A percentile compares a stretch with the other conserved stretches of the same genome.
Evolutionary conservation across 2,888 invertebrate genomes (phyloP).

Genomic region (Melanargia galathea): DNA sequence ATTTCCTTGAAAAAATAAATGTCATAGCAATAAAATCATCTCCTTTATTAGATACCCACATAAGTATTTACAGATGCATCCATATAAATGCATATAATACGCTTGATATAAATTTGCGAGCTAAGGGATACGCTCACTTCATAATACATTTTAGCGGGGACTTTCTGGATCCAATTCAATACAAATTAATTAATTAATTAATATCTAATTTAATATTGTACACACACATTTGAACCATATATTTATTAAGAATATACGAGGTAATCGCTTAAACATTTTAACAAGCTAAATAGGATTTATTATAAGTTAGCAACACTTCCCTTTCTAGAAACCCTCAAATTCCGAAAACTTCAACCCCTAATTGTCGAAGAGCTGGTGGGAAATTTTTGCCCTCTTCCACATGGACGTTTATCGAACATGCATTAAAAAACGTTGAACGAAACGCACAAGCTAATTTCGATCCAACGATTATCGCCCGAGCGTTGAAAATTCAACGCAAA

Average conservation of each 20-base stretch:
- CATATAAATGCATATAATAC: no score
- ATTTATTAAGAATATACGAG: slow-evolving; percentile 14
- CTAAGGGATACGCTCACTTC: not conserved
- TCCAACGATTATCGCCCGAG: no score
- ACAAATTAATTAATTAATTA: not conserved
- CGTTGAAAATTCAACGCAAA: no score
- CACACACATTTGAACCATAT: slow-evolving; percentile 16
- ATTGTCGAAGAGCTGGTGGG: not conserved
- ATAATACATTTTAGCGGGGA: not conserved
- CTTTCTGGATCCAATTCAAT: slow-evolving; percentile 1
- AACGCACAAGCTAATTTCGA: not conserved
- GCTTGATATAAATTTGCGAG: no score
- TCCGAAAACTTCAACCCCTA: slow-evolving; percentile 19
- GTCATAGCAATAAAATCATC: no score
- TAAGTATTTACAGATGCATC: no score
- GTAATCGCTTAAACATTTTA: slow-evolving; percentile 12
- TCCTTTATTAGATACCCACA: no score
- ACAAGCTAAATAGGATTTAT: slow-evolving; percentile 15
- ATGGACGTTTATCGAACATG: not conserved
- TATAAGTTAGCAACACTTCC: slow-evolving; percentile 16
- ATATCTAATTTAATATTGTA: slow-evolving; percentile 14
- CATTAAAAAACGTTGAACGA: not conserved
- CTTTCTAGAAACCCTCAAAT: slow-evolving; percentile 15
- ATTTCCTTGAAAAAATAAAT: no score
- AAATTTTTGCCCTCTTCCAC: not conserved